Base-by-base conservation (phyloP, 2,888 invertebrate species). In the Drosophila sordidula region DNA sequence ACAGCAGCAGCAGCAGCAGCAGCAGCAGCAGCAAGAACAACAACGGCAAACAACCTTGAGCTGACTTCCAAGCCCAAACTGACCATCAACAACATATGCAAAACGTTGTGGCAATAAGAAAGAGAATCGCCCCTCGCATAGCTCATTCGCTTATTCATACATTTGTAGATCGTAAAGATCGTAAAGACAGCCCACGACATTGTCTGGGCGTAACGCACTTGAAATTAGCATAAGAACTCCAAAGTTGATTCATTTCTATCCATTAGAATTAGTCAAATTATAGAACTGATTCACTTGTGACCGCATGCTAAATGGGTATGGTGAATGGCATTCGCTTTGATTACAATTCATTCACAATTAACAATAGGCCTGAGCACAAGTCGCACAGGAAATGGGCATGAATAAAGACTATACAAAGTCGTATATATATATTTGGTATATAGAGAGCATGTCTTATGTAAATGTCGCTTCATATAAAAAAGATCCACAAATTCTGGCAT, bases 221-320 rank as follows among this genome's bases (percentile, higher is more conserved):
- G 44, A 68, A 82, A 81, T 81, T 82, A 87, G 75, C 89, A 82
- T 87, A 80, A 77, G 85, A 78, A 74, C 63, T 64, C 71, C 55
- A 63, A 72, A 71, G 63, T 69, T 89, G 74, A 89, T 71, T 84
- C 85, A 87, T 73, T 63, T 78, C 66, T 68, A 78, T 66, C 63
- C 66, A 79, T 83, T 84, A 78, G 89, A 89, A 87, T 82, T 89
- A 89, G 82, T 87, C 89, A 82, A 81, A 88, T 81, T 88, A 88
- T 75, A 78, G 69, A 69, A 84, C 74, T 73, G 81, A 89, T 81
- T 81, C 89, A 86, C 76, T 66, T 79, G 62, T 70, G 29, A 14
- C 42, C 44, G 54, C 45, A 54, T 71, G 54, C 55, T n/a, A 58
- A 76, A 46, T 56, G 64, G 52, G 36, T 34, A 32, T 47, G 55